Evolutionary conservation across 2,113 vertebrate genomes (phyloP), one percentile per base, ranked within the genome.

Genomic region (Dicrurus megarhynchus): DNA sequence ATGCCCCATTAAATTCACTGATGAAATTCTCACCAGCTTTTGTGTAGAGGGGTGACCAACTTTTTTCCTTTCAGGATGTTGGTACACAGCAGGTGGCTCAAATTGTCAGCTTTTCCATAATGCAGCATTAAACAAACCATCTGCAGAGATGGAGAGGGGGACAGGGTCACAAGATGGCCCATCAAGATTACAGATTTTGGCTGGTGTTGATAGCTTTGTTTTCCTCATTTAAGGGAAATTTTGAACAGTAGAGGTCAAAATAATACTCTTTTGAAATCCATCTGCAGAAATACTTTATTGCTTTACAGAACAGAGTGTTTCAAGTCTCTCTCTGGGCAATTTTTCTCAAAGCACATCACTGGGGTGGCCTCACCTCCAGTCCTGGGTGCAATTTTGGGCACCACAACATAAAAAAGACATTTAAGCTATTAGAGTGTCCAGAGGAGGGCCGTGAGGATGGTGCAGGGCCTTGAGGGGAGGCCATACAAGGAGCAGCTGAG

Each of bases 71-170:
- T 74, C 59, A 60, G 93, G 84, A 89, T 90, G 60, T 12, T 78
- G 73, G 85, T 83, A 88, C 90, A 81, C 88, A 95, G 90, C 94
- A 96, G 94, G 91, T 96, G 84, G 69, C 82, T 95, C 50, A 67
- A 81, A 57, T 32, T 90, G 87, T 94, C 93, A 94, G 42, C 86
- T 96, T 96, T 96, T 97, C 61, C 83, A 68, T 87, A 89, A 84
- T 60, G 83, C 49, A 92, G 73, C 18, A 69, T 94, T 93, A 79
- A 93, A 85, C 50, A 85, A 83, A 76, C 55, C 67, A 76, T 78
- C 79, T 93, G 59, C 67, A 71, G 79, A 88, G 52, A 67, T 14
- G 87, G 69, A 67, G 82, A 47, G 16, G 47, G 75, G 68, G 64
- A 35, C 47, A 67, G 49, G 69, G 92, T 92, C 83, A 92, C 79